Conservation (phyloP, 2,888 invertebrate species). For the Drosophila siamana region DNA sequence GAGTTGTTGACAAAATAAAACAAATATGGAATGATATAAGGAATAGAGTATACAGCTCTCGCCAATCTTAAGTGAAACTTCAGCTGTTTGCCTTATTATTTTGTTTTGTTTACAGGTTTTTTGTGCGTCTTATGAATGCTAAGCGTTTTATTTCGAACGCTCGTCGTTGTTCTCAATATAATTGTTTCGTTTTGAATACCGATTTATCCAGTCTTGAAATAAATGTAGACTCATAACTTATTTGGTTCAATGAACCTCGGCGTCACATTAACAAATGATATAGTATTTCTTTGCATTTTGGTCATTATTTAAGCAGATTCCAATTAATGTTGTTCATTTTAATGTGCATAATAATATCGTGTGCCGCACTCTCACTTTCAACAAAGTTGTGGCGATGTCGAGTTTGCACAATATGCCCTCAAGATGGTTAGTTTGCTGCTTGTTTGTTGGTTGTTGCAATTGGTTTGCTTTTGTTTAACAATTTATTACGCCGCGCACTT, state of each 20-base stretch:
- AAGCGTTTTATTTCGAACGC: slow-evolving; percentile 19
- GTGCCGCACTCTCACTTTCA: slow-evolving; percentile 45
- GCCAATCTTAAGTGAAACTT: not conserved
- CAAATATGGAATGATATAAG: not conserved
- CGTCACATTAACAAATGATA: slow-evolving; percentile 1
- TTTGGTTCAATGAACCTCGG: slow-evolving; percentile 39
- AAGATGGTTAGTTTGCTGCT: slow-evolving; percentile 21
- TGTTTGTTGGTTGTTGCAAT: slow-evolving; percentile 4
- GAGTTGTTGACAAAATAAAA: not conserved
- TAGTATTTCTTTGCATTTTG: slow-evolving; percentile 2
- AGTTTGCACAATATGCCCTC: slow-evolving; percentile 38
- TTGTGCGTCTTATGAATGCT: slow-evolving; percentile 17
- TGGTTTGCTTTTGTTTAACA: slow-evolving; percentile 32
- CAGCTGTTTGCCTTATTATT: slow-evolving; percentile 8
- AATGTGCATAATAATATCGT: slow-evolving; percentile 9
- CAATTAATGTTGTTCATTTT: slow-evolving; percentile 8
- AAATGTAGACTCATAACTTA: slow-evolving; percentile 7
- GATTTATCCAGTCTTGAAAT: slow-evolving; percentile 11
- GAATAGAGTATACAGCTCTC: slow-evolving; percentile 22
- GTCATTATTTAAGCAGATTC: not conserved
- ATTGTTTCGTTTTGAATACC: slow-evolving; percentile 22
- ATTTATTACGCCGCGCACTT: slow-evolving; percentile 43
- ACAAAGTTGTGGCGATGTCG: slow-evolving; percentile 4
- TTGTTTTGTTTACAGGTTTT: slow-evolving; percentile 12
- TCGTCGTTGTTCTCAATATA: slow-evolving; percentile 19